Conservation (phyloP, 37 sponge, comb jelly and placozoan genomes). For the Haliclona indistincta region DNA sequence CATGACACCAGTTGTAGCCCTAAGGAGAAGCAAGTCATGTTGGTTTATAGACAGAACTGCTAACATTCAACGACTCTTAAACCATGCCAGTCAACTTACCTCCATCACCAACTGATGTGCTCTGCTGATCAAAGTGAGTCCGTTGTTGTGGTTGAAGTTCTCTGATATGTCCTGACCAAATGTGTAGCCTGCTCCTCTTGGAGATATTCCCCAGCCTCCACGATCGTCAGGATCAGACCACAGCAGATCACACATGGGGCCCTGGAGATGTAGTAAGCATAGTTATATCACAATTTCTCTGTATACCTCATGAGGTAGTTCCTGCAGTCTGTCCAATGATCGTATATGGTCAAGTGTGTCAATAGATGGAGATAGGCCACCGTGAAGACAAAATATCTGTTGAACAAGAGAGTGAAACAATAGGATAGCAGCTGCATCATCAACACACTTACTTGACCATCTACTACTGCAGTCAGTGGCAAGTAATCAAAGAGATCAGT, state of each 20-base stretch:
- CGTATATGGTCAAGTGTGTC: slow-evolving; percentile 98
- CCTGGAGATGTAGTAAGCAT: slow-evolving; percentile 51
- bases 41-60: too few relatives aligned
- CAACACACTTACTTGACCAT: slow-evolving; percentile 85
- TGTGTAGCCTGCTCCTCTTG: slow-evolving; percentile 98
- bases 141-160: slow-evolving; percentile 97
- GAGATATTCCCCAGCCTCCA: slow-evolving; percentile 98
- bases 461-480: slow-evolving; percentile 96
- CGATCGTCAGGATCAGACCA: slow-evolving; percentile 99
- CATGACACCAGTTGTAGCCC: slow-evolving; percentile 99
- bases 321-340: slow-evolving; percentile 94
- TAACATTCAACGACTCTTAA: too few relatives aligned
- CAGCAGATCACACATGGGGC: slow-evolving; percentile 98
- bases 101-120: slow-evolving; percentile 99
- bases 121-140: slow-evolving; percentile 91
- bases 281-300: too few relatives aligned
- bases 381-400: slow-evolving; percentile 97
- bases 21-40: too few relatives aligned
- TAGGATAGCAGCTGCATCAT: too few relatives aligned
- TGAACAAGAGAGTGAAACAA: too few relatives aligned
- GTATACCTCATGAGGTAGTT: slow-evolving; percentile 95
- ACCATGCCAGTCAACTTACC: slow-evolving; percentile 69
- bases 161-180: slow-evolving; percentile 99
- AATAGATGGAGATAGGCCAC: slow-evolving; percentile 97
- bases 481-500: slow-evolving; percentile 99